Evolutionary conservation across 2,113 vertebrate species (phyloP).

Genomic region (Callithrix jacchus): DNA sequence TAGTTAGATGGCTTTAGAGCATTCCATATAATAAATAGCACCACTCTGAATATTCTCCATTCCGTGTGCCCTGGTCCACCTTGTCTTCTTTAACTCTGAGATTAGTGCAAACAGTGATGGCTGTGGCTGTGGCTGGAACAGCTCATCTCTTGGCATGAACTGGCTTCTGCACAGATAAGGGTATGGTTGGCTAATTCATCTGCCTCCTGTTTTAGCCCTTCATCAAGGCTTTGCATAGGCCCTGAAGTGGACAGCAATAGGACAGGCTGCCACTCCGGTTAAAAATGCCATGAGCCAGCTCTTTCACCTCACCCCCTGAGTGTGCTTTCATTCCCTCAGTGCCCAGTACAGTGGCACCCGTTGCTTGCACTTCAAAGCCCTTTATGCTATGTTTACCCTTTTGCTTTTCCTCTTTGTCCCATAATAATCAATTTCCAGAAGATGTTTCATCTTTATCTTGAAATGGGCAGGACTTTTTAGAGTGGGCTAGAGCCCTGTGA

Average conservation of each 20-base stretch:
- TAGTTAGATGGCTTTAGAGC: background rate
- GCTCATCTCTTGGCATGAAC: accelerated
- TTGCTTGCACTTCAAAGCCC: background rate
- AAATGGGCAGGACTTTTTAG: background rate
- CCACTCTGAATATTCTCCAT: background rate
- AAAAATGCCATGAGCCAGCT: accelerated
- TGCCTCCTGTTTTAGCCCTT: background rate
- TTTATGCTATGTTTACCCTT: background rate
- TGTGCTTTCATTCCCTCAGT: accelerated
- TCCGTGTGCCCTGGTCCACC: background rate
- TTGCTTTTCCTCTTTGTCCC: background rate
- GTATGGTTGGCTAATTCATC: background rate
- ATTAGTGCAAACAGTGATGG: background rate
- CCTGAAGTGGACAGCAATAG: background rate
- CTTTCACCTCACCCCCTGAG: background rate
- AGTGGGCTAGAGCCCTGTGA: background rate
- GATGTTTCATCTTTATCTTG: background rate
- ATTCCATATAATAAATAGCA: background rate
- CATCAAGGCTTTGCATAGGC: background rate
- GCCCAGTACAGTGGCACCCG: accelerated
- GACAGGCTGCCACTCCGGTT: background rate
- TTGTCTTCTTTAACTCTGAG: background rate
- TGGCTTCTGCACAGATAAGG: background rate
- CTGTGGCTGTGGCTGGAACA: background rate
- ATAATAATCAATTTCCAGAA: background rate